Percentiles rank a stretch among this genome's conserved stretches.
Conservation (phyloP, 2,797 vertebrate species). For the Australoheros facetus region DNA sequence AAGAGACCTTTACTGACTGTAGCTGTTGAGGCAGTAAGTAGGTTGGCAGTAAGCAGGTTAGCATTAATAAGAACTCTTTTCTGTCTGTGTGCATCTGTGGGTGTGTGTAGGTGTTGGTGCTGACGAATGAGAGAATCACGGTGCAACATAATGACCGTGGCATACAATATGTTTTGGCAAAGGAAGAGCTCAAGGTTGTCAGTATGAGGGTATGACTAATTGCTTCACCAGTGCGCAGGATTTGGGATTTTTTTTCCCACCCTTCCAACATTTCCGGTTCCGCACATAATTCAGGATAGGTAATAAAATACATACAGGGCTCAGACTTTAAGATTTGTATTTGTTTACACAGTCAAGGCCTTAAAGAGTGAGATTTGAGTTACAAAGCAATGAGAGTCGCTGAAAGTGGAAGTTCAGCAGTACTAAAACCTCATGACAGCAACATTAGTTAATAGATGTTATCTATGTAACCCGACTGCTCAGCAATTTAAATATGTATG, state of each 20-base stretch:
- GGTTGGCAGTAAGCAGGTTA: constrained; percentile 44
- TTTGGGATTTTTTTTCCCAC: constrained; percentile 26
- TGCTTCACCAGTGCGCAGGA: constrained; percentile 57
- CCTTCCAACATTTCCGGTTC: constrained; percentile 9
- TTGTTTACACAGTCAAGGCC: neutral
- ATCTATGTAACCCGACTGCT: neutral
- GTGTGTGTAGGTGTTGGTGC: constrained; percentile 38
- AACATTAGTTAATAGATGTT: neutral
- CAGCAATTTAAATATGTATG: neutral
- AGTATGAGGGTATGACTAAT: constrained; percentile 65
- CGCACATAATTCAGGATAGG: constrained; percentile 5
- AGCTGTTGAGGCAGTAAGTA: constrained; percentile 44
- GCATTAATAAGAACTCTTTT: constrained; percentile 39
- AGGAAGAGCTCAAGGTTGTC: constrained; percentile 44
- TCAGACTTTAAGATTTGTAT: neutral
- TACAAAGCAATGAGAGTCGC: neutral
- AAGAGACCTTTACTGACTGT: constrained; percentile 29
- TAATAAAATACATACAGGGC: neutral
- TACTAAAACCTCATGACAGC: neutral
- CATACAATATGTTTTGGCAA: constrained; percentile 48
- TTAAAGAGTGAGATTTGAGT: neutral
- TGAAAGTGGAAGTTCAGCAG: neutral
- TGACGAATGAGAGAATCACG: constrained; percentile 33
- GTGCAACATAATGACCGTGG: constrained; percentile 7
- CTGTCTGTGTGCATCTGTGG: constrained; percentile 25